A percentile compares a stretch with the other conserved stretches of the same genome.
Evolutionary conservation across 2,113 vertebrate genomes (phyloP).

Genomic region (Trogon surrucura): DNA sequence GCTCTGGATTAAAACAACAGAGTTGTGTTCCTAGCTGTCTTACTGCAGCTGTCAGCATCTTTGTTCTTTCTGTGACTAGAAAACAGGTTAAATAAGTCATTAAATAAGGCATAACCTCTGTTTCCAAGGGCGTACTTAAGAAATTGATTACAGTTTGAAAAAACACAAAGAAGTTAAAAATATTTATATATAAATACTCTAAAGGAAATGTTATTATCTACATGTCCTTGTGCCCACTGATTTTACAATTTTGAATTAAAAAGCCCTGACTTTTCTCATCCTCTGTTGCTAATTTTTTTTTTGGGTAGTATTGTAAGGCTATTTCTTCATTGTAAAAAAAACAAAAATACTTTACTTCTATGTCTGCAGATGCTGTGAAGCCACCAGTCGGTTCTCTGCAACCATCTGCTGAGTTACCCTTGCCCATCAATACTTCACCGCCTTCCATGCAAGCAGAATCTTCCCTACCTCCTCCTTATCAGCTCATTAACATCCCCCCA

Average conservation of each 20-base stretch:
- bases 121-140: background rate
- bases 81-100: background rate
- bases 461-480: constrained; percentile 90
- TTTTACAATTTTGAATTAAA: background rate
- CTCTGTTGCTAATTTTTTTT: background rate
- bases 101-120: background rate
- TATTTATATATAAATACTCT: background rate
- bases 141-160: background rate
- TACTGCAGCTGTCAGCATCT: background rate
- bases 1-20: background rate
- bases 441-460: constrained; percentile 75
- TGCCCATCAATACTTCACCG: constrained; percentile 73
- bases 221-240: background rate
- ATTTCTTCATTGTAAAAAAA: background rate
- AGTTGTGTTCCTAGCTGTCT: background rate
- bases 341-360: background rate
- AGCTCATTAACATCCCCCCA: constrained; percentile 88
- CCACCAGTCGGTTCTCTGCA: constrained; percentile 80
- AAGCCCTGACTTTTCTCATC: background rate
- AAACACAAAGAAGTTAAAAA: background rate
- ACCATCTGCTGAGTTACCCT: constrained; percentile 82
- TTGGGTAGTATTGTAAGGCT: background rate
- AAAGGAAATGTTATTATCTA: background rate
- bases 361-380: constrained; percentile 83
- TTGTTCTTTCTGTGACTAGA: background rate